Conservation (phyloP, 2,113 vertebrate species). For the Sorex fumeus region DNA sequence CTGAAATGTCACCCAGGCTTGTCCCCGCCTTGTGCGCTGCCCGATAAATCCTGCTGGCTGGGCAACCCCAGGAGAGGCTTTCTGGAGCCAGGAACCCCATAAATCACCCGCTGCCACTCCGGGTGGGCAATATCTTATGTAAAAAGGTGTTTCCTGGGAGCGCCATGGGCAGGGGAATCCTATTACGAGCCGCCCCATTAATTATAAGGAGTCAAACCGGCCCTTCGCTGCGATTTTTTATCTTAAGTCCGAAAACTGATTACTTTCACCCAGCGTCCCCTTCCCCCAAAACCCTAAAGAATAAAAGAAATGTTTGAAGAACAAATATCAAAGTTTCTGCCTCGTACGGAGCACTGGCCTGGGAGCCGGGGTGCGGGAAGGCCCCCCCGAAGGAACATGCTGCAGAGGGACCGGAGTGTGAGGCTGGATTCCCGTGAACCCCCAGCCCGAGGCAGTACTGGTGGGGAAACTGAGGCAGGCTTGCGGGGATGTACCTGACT, state of each 20-base stretch:
- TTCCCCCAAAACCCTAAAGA: slow-evolving; percentile 40
- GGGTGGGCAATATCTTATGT: slow-evolving; percentile 88
- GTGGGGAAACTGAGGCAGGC: background rate
- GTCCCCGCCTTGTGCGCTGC: slow-evolving; percentile 49
- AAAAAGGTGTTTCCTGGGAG: slow-evolving; percentile 89
- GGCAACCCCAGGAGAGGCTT: slow-evolving; percentile 82
- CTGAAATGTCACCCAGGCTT: slow-evolving; percentile 32
- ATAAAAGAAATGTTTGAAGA: slow-evolving; percentile 77
- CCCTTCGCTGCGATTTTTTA: slow-evolving; percentile 88
- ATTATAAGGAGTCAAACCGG: slow-evolving; percentile 89
- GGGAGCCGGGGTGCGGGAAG: background rate
- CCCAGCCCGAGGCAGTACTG: background rate
- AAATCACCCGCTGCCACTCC: slow-evolving; percentile 88
- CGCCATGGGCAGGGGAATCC: slow-evolving; percentile 90
- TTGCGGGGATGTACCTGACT: rapidly evolving
- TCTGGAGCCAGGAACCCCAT: slow-evolving; percentile 86
- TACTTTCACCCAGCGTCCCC: slow-evolving; percentile 83
- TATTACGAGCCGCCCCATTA: slow-evolving; percentile 89
- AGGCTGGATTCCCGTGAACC: rapidly evolving
- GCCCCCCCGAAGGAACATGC: background rate
- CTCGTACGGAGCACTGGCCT: background rate
- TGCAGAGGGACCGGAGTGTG: rapidly evolving
- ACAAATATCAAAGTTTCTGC: slow-evolving; percentile 69
- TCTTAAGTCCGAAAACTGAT: slow-evolving; percentile 87
- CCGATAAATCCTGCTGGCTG: slow-evolving; percentile 72